phyloP scores from a whole-genome alignment of 2,113 vertebrate species.

The Gymnocephalus cernua region DNA sequence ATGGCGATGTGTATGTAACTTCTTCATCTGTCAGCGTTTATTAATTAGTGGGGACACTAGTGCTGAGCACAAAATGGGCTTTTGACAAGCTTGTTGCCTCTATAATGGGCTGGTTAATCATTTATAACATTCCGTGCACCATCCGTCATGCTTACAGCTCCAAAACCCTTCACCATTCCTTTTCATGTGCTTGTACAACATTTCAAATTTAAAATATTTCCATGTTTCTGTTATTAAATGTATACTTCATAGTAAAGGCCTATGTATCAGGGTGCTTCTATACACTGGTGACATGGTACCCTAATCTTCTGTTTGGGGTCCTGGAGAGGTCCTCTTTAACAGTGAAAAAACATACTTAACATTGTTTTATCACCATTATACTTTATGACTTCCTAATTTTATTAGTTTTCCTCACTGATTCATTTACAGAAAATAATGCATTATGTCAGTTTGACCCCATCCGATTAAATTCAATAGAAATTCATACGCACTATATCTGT shows the following conservation, averaged over 20 bases:
- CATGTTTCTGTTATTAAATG: neutral
- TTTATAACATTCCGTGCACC: slow-evolving; percentile 60
- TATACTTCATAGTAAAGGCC: neutral
- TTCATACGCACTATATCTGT: no score
- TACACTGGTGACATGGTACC: neutral
- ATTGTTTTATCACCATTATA: neutral
- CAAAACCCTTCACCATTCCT: slow-evolving; percentile 3
- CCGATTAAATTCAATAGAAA: no score
- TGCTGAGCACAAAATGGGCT: slow-evolving; percentile 42
- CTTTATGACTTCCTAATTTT: neutral
- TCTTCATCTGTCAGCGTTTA: slow-evolving; percentile 71
- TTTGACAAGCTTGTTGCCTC: slow-evolving; percentile 53
- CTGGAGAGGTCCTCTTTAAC: neutral
- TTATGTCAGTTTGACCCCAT: neutral
- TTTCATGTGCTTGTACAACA: neutral
- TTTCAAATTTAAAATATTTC: neutral
- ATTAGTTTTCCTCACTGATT: neutral
- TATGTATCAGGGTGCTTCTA: neutral
- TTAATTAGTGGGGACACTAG: slow-evolving; percentile 71
- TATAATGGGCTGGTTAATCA: slow-evolving; percentile 74
- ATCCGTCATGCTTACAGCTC: slow-evolving; percentile 54
- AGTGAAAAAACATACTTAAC: neutral
- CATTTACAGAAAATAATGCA: neutral
- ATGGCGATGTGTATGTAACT: slow-evolving; percentile 51
- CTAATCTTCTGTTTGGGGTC: neutral